Evolutionary conservation across 1,140 invertebrate species (phyloP).

Genomic region (Brachionus rubens): DNA sequence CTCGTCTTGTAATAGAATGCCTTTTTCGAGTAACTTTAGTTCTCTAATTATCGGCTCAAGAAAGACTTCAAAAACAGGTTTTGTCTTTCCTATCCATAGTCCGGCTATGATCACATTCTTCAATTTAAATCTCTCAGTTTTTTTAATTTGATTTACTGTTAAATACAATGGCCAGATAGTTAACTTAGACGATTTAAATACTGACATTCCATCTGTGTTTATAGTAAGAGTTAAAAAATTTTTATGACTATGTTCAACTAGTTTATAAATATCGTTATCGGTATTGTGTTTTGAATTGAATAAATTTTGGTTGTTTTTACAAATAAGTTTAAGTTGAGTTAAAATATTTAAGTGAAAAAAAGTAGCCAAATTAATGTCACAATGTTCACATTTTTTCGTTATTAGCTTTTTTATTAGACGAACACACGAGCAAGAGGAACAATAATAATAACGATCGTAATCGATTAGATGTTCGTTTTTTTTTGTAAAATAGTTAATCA

Average conservation of each 20-base stretch:
- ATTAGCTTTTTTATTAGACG: too few species aligned
- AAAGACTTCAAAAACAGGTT: neutral
- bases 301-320: too few species aligned
- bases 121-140: neutral
- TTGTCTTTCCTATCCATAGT: neutral
- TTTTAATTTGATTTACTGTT: neutral
- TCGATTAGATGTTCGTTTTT: too few species aligned
- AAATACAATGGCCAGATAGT: slow-evolving; percentile 29
- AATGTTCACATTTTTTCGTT: too few species aligned
- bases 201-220: slow-evolving; percentile 9
- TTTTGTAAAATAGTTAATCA: too few species aligned
- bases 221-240: slow-evolving; percentile 7
- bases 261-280: slow-evolving; percentile 8
- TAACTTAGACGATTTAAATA: slow-evolving; percentile 12
- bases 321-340: too few species aligned
- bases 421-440: too few species aligned
- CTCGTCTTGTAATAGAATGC: neutral
- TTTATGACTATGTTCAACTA: neutral
- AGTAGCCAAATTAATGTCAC: too few species aligned
- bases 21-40: neutral
- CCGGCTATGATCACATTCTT: neutral
- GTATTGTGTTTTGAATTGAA: too few species aligned
- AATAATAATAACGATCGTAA: too few species aligned
- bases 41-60: neutral
- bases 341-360: too few species aligned